Percentiles rank a stretch among this genome's conserved stretches.
phyloP scores from a whole-genome alignment of 2,888 invertebrate genomes.

The Caenorhabditis sp. region DNA sequence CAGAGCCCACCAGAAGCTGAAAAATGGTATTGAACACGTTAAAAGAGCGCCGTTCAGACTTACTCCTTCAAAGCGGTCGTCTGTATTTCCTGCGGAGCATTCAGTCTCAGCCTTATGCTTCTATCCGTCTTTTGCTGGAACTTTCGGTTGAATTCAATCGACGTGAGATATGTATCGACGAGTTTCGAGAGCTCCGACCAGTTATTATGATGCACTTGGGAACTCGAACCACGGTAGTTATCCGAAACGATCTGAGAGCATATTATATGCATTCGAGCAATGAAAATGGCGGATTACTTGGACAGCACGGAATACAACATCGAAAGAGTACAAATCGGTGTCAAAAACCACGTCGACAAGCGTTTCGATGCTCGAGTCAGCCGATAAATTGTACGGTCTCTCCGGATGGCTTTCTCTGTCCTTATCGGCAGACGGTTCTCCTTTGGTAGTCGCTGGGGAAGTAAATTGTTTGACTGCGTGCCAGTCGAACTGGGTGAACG shows the following conservation, averaged over 20 bases:
- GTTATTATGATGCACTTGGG: constrained; percentile 31
- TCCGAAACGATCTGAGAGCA: constrained; percentile 60
- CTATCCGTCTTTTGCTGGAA: constrained; percentile 49
- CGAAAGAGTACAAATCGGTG: constrained; percentile 72
- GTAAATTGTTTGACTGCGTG: constrained; percentile 29
- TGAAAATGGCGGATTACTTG: constrained; percentile 66
- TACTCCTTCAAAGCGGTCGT: constrained; percentile 30
- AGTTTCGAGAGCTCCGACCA: constrained; percentile 55
- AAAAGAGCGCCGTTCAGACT: not conserved
- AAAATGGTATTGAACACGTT: not conserved
- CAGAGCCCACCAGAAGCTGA: constrained; percentile 57
- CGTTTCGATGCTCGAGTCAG: constrained; percentile 38
- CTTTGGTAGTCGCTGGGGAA: constrained; percentile 13
- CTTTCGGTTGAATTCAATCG: constrained; percentile 45
- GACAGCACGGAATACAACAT: constrained; percentile 72
- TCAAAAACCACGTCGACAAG: constrained; percentile 65
- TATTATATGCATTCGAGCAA: too few species aligned
- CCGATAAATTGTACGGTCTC: constrained; percentile 37
- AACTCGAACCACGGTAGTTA: constrained; percentile 35
- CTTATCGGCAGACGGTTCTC: constrained; percentile 1
- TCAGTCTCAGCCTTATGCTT: constrained; percentile 40
- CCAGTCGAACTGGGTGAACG: constrained; percentile 28
- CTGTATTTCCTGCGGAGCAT: constrained; percentile 34
- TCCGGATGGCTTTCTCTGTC: not conserved
- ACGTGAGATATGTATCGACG: constrained; percentile 54